Base-by-base conservation (phyloP, 2,797 vertebrate genomes). In the Scolopax rusticola region DNA sequence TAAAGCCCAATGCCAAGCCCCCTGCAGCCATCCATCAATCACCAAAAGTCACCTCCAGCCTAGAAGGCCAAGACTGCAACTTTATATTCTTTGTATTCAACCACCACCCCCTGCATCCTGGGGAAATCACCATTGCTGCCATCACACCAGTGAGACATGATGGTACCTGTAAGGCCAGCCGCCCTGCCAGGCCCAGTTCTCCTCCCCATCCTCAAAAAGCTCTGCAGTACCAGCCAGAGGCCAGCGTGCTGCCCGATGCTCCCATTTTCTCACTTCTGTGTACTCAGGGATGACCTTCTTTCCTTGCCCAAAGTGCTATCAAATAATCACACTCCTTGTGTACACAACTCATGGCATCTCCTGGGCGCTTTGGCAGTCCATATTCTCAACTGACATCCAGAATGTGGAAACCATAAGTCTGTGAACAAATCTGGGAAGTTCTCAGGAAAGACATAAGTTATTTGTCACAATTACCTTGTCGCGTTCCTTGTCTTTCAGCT, bases 401-500 rank as follows among this genome's bases (percentile, higher is more conserved):
- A 38, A 63, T 12, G 47, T 1, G 7, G 25, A 43, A 73, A 25
- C 15, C 17, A 0, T 10, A 89, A 64, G 32, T 40, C n/a, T 38
- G 32, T 57, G 67, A 60, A 67, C 18, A 71, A 28, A 30, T 51
- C 16, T 33, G 53, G 11, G 24, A 84, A n/a, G 56, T 23, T 21
- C 32, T 84, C 14, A 80, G 38, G 25, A 23, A 32, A 90, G 21
- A 73, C 13, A 73, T 15, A 57, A 64, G 7, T 24, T 40, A 23
- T 30, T 8, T 17, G 14, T 81, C 47, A 36, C 32, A 45, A 8
- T 47, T 97, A 99, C 99, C 99, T 99, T 99, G 97, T 99, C 99
- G 90, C 99, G 97, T 70, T 99, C 99, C 95, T 99, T 99, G 80
- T 99, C 99, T 63, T 98, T 99, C 95, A 99, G 97, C 90, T 99